These are phyloP conservation scores for Psittacula derbiana DNA, from an alignment of 2,797 vertebrate species.

Conservation along the genomic window DNA sequence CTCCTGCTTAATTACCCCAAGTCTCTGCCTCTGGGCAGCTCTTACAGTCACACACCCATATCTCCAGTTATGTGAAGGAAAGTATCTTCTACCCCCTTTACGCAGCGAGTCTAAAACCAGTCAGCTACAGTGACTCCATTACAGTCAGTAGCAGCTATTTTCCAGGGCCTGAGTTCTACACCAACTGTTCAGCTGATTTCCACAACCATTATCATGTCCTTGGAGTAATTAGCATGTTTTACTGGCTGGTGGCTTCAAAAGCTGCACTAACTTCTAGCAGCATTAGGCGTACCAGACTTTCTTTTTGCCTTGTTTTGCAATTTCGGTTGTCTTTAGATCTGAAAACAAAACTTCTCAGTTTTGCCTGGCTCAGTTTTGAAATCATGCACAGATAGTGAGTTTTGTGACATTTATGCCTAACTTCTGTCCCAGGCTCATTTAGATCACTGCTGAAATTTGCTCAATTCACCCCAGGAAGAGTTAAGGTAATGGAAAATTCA, in stretches of 20 bases:
- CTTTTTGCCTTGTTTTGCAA: not conserved
- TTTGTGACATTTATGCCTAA: not conserved
- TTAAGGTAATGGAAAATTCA: not conserved
- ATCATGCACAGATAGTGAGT: not conserved
- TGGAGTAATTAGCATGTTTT: not conserved
- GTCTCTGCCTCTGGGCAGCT: constrained; percentile 30
- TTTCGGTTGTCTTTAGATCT: not conserved
- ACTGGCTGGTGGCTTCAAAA: not conserved
- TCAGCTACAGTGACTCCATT: not conserved
- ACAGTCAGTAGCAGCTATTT: not conserved
- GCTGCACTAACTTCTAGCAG: not conserved
- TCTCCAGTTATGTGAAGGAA: not conserved
- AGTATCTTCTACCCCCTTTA: not conserved
- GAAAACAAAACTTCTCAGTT: not conserved
- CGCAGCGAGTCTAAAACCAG: not conserved
- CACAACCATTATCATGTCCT: not conserved
- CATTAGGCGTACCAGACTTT: not conserved
- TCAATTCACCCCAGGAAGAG: not conserved
- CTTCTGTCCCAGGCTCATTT: not conserved
- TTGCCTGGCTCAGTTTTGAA: not conserved
- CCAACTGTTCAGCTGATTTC: not conserved
- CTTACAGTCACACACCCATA: not conserved
- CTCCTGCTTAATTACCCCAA: constrained; percentile 30
- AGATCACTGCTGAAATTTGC: not conserved
- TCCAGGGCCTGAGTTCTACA: not conserved